phyloP scores from a whole-genome alignment of 1,140 invertebrate species.

The Dysdera silvatica region DNA sequence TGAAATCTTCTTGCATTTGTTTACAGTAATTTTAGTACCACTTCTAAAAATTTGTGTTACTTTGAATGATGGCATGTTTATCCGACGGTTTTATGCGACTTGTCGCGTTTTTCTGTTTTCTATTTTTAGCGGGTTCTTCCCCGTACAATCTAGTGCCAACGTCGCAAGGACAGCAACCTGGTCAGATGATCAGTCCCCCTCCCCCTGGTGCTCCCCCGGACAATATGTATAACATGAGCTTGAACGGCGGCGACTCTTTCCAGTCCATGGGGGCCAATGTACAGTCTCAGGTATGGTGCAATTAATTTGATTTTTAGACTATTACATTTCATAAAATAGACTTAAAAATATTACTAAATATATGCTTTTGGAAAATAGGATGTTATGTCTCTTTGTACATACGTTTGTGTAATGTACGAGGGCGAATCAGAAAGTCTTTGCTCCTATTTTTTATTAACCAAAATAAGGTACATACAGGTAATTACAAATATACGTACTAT shows the following conservation, averaged over 20 bases:
- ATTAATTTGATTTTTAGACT: conserved; percentile 16
- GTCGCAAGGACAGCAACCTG: conserved; percentile 68
- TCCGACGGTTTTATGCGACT: not conserved
- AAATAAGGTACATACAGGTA: no score
- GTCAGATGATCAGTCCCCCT: conserved; percentile 87
- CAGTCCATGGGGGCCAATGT: conserved; percentile 41
- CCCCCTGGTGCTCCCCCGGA: conserved; percentile 60
- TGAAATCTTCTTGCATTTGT: not conserved
- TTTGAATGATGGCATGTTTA: not conserved
- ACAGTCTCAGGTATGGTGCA: conserved; percentile 38
- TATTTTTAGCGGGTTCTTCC: conserved; percentile 61
- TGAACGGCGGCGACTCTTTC: conserved; percentile 57
- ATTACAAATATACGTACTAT: no score
- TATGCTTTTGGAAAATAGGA: no score
- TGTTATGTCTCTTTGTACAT: no score
- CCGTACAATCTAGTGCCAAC: conserved; percentile 80
- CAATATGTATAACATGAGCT: conserved; percentile 71
- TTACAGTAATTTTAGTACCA: no score
- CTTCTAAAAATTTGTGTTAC: no score
- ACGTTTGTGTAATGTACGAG: no score
- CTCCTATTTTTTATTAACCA: no score
- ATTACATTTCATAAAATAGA: no score
- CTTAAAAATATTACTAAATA: no score
- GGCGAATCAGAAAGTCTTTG: no score
- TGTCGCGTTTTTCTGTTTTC: conserved; percentile 6